phyloP scores from a whole-genome alignment of 2,113 vertebrate species.

The Syrmaticus mikado region DNA sequence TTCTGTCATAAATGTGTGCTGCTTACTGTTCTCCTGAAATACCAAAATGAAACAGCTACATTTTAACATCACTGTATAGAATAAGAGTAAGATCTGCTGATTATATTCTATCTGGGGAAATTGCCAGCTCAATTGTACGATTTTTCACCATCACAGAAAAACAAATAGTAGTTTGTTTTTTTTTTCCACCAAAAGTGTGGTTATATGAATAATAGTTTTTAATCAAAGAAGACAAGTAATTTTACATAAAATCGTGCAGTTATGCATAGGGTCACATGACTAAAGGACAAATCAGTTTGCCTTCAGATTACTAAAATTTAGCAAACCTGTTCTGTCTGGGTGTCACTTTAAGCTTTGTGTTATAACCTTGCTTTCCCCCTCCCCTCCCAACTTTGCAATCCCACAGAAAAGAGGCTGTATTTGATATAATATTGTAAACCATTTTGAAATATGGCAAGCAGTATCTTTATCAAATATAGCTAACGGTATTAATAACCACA shows the following conservation, averaged over 20 bases:
- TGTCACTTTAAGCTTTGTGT: neutral
- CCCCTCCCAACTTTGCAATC: neutral
- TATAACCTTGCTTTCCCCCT: neutral
- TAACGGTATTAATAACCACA: constrained; percentile 64
- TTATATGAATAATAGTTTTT: constrained; percentile 56
- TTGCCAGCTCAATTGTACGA: neutral
- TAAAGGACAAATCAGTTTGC: neutral
- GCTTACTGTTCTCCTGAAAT: neutral
- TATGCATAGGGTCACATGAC: neutral
- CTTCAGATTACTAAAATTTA: neutral
- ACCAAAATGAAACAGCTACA: neutral
- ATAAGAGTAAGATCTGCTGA: neutral
- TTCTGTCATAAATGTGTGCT: neutral
- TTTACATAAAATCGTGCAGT: constrained; percentile 57
- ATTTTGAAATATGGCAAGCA: constrained; percentile 49
- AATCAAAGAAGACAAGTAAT: constrained; percentile 64
- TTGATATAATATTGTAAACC: constrained; percentile 38
- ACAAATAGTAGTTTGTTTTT: constrained; percentile 22
- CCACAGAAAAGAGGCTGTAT: constrained; percentile 9
- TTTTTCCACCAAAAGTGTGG: neutral
- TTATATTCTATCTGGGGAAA: neutral
- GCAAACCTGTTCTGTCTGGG: neutral
- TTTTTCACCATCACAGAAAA: neutral
- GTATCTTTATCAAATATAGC: constrained; percentile 65
- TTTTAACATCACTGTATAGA: neutral